These are phyloP conservation scores for Horisme vitalbata DNA, from an alignment of 2,888 invertebrate species.

Conservation along the genomic window DNA sequence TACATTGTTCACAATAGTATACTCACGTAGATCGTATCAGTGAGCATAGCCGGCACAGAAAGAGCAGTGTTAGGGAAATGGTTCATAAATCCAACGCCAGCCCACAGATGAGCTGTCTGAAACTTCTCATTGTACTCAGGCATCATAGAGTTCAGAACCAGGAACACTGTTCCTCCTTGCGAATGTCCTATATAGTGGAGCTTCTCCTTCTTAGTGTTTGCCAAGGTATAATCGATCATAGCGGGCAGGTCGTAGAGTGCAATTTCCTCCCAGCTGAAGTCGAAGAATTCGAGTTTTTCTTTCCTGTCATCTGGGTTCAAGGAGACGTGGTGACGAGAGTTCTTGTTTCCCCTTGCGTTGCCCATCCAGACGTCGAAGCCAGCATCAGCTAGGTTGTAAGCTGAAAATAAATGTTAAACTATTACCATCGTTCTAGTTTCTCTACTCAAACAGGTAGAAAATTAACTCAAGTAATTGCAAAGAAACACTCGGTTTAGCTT, in stretches of 20 bases:
- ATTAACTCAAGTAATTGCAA: too few relatives aligned
- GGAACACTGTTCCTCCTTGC: slow-evolving; percentile 65
- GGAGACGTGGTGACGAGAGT: slow-evolving; percentile 83
- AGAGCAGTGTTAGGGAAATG: slow-evolving; percentile 49
- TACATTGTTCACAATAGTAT: too few relatives aligned
- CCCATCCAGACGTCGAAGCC: slow-evolving; percentile 92
- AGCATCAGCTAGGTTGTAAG: slow-evolving; percentile 84
- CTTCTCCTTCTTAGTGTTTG: slow-evolving; percentile 44
- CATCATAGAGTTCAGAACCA: slow-evolving; percentile 53
- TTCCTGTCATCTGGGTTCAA: slow-evolving; percentile 50
- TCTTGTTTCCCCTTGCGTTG: slow-evolving; percentile 90
- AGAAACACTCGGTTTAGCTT: too few relatives aligned
- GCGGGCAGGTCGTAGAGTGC: slow-evolving; percentile 58
- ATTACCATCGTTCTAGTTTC: too few relatives aligned
- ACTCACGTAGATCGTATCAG: slow-evolving; percentile 61
- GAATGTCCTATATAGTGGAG: slow-evolving; percentile 72
- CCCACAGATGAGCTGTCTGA: slow-evolving; percentile 58
- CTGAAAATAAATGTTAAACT: too few relatives aligned
- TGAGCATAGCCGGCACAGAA: slow-evolving; percentile 30
- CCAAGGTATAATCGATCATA: slow-evolving; percentile 62
- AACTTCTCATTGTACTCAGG: slow-evolving; percentile 63
- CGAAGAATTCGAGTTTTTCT: slow-evolving; percentile 54
- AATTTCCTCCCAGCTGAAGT: slow-evolving; percentile 68
- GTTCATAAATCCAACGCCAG: slow-evolving; percentile 58
- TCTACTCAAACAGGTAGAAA: too few relatives aligned